Evolutionary conservation across 2,113 vertebrate species (phyloP), one percentile per base, ranked within the genome.

Genomic region (Nerophis ophidion): DNA sequence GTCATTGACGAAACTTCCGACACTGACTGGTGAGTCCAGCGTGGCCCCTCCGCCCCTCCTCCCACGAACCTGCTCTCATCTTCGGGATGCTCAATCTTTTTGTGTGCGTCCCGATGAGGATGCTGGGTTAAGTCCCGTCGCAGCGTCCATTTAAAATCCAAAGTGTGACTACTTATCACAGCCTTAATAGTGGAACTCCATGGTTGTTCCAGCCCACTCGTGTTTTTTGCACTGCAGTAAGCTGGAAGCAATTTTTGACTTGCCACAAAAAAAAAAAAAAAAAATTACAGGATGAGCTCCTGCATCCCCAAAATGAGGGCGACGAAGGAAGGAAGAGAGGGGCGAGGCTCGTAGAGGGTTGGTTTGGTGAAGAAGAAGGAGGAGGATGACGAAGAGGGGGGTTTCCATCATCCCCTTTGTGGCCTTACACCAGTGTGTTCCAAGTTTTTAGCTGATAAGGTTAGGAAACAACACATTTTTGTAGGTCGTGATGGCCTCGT

Each of bases 1-100:
- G 91, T 92, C 76, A 92, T 92, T 48, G 82, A 84, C 84, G 91
- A 91, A 55, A 79, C 81, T 33, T 85, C 87, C 35, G 68, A 88
- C 76, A 87, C 86, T 56, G 88, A 92, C 87, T 92, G 91, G 91
- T 92, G 77, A 90, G 91, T 85, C 38, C 1, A 2, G 52, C 0
- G 7, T 7, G 54, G 36, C 34, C 33, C 16, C 4, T 1, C 2
- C 19, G 0, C 14, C 49, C 19, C 26, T 8, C 13, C 6, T 35
- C 10, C 5, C 9, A 12, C 26, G 19, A 4, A 1, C 0, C 34
- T 11, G 19, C 55, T 54, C 12, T 4, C 17, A 13, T 45, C 19
- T 16, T 7, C 9, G 6, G 17, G 46, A 16, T 19, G 6, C 60
- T 48, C 17, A 11, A 5, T 44, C 40, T 44, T 44, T 44, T 44